phyloP scores from a whole-genome alignment of 2,797 vertebrate species.

The Brachyalestes nurse region DNA sequence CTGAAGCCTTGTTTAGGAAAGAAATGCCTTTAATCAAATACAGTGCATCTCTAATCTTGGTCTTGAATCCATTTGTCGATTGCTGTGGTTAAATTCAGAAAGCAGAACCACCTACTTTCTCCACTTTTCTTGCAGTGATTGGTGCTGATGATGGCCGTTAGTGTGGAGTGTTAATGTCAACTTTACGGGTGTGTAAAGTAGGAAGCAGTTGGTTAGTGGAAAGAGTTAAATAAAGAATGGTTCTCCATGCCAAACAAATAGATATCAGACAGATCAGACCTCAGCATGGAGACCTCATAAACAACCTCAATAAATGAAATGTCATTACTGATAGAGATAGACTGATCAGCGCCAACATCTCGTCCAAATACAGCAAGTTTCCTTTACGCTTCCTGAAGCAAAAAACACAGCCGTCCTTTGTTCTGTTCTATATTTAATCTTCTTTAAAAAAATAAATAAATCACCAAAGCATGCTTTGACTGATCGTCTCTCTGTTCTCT shows the following conservation, averaged over 20 bases:
- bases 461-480: not conserved
- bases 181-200: not conserved
- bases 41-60: constrained; percentile 14
- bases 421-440: not conserved
- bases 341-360: not conserved
- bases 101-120: constrained; percentile 29
- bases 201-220: not conserved
- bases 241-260: not conserved
- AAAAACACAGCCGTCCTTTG: constrained; percentile 15
- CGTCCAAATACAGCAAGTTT: not conserved
- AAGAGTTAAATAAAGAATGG: not conserved
- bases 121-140: constrained; percentile 5
- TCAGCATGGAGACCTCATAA: not conserved
- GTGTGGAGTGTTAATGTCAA: not conserved
- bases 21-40: constrained; percentile 19
- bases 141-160: not conserved
- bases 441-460: not conserved
- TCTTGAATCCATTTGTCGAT: constrained; percentile 23
- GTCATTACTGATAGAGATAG: constrained; percentile 7
- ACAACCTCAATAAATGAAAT: constrained; percentile 14
- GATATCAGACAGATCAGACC: not conserved
- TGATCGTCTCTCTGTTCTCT: not conserved
- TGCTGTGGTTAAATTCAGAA: constrained; percentile 4
- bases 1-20: constrained; percentile 22
- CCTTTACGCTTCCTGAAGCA: constrained; percentile 10